These are phyloP conservation scores for Hyposmocoma kahamanoa DNA, from an alignment of 1,140 invertebrate species.

Conservation along the genomic window DNA sequence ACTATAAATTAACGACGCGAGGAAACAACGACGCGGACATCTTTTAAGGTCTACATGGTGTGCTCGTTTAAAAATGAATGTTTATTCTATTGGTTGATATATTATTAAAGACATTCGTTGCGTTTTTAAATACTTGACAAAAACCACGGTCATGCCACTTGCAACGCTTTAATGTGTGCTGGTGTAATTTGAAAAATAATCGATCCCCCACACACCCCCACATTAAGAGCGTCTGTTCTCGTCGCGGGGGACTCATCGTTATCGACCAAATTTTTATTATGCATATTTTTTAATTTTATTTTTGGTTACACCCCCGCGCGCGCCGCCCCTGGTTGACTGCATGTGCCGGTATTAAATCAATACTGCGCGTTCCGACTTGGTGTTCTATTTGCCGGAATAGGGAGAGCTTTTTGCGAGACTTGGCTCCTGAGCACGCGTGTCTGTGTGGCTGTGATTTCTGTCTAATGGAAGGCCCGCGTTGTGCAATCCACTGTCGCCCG, in stretches of 20 bases:
- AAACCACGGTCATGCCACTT: too few species aligned
- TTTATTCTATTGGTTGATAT: too few species aligned
- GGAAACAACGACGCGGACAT: too few species aligned
- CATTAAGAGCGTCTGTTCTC: slow-evolving; percentile 43
- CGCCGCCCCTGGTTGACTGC: slow-evolving; percentile 29
- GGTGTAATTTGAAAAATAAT: slow-evolving; percentile 60
- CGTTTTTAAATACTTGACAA: too few species aligned
- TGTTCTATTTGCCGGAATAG: slow-evolving; percentile 37
- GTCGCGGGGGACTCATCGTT: slow-evolving; percentile 36
- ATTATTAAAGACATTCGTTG: too few species aligned
- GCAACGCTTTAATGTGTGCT: slow-evolving; percentile 12
- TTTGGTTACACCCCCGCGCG: slow-evolving; percentile 43
- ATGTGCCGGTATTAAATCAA: slow-evolving; percentile 64
- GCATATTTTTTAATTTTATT: slow-evolving; percentile 71
- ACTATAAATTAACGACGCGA: too few species aligned
- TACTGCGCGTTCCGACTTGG: slow-evolving; percentile 39
- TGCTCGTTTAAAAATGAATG: too few species aligned
- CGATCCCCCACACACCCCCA: slow-evolving; percentile 51
- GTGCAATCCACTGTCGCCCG: slow-evolving; percentile 2
- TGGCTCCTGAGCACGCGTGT: slow-evolving; percentile 34
- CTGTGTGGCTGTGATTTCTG: slow-evolving; percentile 2
- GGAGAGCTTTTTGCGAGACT: slow-evolving; percentile 36
- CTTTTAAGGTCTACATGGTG: too few species aligned
- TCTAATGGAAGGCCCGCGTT: slow-evolving; percentile 3
- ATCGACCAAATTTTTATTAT: slow-evolving; percentile 70